These are phyloP conservation scores for Andricus curvator DNA, from an alignment of 2,888 invertebrate genomes.

Conservation along the genomic window DNA sequence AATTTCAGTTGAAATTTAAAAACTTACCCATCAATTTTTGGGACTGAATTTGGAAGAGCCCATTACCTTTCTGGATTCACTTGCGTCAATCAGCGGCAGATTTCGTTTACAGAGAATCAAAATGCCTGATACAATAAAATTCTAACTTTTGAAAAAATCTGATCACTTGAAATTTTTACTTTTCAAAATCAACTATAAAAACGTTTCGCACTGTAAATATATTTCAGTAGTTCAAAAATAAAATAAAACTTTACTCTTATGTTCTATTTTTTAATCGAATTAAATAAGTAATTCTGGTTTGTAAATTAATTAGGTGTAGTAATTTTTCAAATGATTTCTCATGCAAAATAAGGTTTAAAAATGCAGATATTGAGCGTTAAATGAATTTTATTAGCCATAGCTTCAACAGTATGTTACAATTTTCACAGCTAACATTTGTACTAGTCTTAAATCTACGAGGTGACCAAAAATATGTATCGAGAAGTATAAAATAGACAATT, in stretches of 20 bases:
- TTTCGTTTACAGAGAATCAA: neutral
- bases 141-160: neutral
- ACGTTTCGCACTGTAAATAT: too few species aligned
- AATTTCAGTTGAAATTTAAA: too few species aligned
- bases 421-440: conserved; percentile 16
- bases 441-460: neutral
- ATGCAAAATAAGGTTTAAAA: neutral
- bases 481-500: neutral
- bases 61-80: too few species aligned
- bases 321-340: neutral
- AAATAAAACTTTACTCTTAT: too few species aligned
- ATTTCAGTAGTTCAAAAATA: too few species aligned
- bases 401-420: conserved; percentile 21
- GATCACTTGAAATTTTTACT: neutral
- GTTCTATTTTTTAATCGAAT: neutral
- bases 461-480: conserved; percentile 22
- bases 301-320: neutral
- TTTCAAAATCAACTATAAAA: too few species aligned
- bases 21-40: too few species aligned
- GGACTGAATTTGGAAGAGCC: too few species aligned
- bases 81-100: neutral
- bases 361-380: neutral
- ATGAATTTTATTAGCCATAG: conserved; percentile 7
- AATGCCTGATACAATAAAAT: neutral
- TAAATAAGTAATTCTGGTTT: neutral